Conservation (phyloP, 2,113 vertebrate species). For the Thymallus thymallus region DNA sequence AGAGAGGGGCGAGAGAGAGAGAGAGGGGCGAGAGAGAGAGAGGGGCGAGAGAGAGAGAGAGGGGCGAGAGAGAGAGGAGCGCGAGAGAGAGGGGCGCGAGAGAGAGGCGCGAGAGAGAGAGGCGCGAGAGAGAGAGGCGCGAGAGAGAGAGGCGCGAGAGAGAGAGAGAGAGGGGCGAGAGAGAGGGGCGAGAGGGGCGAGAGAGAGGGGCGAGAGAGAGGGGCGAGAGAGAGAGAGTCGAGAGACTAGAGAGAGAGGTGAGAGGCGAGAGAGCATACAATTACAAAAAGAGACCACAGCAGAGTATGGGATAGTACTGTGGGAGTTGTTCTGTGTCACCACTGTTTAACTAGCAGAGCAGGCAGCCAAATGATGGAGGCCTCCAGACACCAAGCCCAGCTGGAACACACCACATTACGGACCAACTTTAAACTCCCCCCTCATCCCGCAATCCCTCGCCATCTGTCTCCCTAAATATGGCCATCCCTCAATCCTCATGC, state of each 20-base stretch:
- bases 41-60: no score
- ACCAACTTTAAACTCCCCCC: constrained; percentile 38
- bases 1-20: no score
- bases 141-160: no score
- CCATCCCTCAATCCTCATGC: constrained; percentile 26
- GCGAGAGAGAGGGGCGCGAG: no score
- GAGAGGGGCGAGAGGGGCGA: no score
- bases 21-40: no score
- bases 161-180: no score
- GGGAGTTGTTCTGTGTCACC: constrained; percentile 22
- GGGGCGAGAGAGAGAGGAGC: no score
- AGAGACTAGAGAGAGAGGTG: neutral
- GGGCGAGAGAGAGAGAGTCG: neutral
- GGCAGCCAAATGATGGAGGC: constrained; percentile 43
- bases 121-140: no score
- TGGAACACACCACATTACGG: constrained; percentile 54
- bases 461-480: constrained; percentile 52
- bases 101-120: no score
- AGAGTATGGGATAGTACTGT: neutral
- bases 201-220: no score
- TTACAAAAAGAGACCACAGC: neutral
- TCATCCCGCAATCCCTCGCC: neutral
- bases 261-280: no score
- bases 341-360: constrained; percentile 20
- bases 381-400: constrained; percentile 58